Percentiles rank a stretch among this genome's conserved stretches.
Conservation (phyloP, 2,888 invertebrate genomes). For the Oxystoma pomonae region DNA sequence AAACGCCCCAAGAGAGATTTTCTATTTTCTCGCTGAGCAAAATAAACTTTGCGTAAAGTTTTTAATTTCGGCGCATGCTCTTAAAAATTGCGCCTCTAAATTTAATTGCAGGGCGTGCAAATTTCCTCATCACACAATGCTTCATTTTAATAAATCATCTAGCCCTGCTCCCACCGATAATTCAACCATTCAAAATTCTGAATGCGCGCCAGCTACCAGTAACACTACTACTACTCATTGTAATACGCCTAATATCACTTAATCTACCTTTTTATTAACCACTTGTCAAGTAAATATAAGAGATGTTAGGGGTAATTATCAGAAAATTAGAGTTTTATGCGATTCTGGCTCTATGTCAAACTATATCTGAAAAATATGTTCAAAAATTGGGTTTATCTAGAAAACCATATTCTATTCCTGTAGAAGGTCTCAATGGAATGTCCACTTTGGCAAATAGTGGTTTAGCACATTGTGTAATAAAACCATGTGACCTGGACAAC, state of each 20-base stretch:
- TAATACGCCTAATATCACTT: background rate
- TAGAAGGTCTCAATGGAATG: background rate
- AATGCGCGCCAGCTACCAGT: background rate
- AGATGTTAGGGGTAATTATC: no score
- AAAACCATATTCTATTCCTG: background rate
- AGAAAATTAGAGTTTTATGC: background rate
- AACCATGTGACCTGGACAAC: background rate
- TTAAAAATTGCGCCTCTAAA: background rate
- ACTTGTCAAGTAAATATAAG: background rate
- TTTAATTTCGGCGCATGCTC: background rate
- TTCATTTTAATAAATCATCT: slow-evolving; percentile 3
- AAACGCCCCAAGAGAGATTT: background rate
- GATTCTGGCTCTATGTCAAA: background rate
- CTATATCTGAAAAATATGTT: no score
- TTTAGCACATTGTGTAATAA: background rate
- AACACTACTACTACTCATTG: background rate
- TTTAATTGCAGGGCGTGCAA: background rate
- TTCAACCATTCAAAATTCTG: no score
- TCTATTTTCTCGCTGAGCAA: background rate
- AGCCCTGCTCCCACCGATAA: no score
- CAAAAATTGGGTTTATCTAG: background rate
- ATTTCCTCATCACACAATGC: background rate
- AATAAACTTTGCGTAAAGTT: background rate
- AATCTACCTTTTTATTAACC: background rate
- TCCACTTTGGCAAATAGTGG: background rate